These are phyloP conservation scores for Brenthis daphne DNA, from an alignment of 2,888 invertebrate species.

Conservation along the genomic window DNA sequence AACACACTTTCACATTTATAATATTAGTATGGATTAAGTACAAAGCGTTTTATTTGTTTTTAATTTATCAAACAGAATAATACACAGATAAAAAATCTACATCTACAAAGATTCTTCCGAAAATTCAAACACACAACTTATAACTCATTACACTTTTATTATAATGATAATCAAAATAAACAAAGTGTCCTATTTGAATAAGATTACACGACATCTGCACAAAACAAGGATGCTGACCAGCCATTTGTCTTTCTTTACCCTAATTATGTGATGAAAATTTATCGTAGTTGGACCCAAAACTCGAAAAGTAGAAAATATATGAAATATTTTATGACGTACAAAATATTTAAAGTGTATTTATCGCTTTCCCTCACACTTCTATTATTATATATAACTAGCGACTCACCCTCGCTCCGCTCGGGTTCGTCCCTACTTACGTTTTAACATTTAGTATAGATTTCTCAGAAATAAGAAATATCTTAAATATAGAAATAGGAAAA, in stretches of 20 bases:
- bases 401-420: no score
- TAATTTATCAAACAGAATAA: no score
- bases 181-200: slow-evolving; percentile 20
- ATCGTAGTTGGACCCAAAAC: slow-evolving; percentile 57
- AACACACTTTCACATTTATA: no score
- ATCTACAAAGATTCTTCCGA: no score
- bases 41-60: no score
- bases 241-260: slow-evolving; percentile 68
- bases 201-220: slow-evolving; percentile 32
- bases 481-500: no score
- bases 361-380: slow-evolving; percentile 4
- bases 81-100: no score
- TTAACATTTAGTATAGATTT: no score
- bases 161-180: not conserved
- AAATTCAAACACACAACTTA: not conserved
- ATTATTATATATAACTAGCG: no score
- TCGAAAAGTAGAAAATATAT: slow-evolving; percentile 44
- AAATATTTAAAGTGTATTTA: slow-evolving; percentile 34
- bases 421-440: no score
- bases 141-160: not conserved
- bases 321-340: slow-evolving; percentile 27
- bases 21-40: no score
- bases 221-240: slow-evolving; percentile 33
- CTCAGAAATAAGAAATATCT: no score
- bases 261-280: slow-evolving; percentile 74